phyloP scores from a whole-genome alignment of 2,797 vertebrate species.

The Parauchenoglanis punctatus region DNA sequence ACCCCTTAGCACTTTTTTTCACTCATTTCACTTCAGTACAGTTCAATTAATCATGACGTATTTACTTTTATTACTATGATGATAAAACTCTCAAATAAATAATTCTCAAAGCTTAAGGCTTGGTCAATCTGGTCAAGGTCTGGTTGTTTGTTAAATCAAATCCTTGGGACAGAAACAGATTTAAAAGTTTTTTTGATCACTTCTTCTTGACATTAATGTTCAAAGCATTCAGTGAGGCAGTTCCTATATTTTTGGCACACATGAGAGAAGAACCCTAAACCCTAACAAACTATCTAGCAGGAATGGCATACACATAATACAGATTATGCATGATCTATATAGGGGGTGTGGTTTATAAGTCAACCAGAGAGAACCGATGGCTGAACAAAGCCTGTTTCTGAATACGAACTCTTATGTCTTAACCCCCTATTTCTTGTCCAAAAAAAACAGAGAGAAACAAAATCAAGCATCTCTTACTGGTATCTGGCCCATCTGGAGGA shows the following conservation, averaged over 20 bases:
- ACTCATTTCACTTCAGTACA: not conserved
- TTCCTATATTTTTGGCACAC: not conserved
- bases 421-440: not conserved
- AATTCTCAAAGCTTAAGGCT: not conserved
- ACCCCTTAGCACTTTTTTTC: not conserved
- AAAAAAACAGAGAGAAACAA: not conserved
- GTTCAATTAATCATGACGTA: not conserved
- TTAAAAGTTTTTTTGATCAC: not conserved
- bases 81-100: not conserved
- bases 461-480: not conserved
- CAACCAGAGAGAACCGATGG: not conserved
- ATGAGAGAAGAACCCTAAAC: not conserved
- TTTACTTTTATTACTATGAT: no score
- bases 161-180: not conserved
- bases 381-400: not conserved
- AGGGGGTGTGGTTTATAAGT: not conserved
- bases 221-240: not conserved
- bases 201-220: not conserved
- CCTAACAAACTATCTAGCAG: no score
- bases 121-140: not conserved
- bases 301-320: not conserved
- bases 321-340: not conserved
- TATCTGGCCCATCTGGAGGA: slow-evolving; percentile 46
- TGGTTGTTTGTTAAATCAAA: not conserved
- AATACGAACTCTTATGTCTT: not conserved